phyloP scores from a whole-genome alignment of 2,797 vertebrate species.

The Pogoniulus pusillus region DNA sequence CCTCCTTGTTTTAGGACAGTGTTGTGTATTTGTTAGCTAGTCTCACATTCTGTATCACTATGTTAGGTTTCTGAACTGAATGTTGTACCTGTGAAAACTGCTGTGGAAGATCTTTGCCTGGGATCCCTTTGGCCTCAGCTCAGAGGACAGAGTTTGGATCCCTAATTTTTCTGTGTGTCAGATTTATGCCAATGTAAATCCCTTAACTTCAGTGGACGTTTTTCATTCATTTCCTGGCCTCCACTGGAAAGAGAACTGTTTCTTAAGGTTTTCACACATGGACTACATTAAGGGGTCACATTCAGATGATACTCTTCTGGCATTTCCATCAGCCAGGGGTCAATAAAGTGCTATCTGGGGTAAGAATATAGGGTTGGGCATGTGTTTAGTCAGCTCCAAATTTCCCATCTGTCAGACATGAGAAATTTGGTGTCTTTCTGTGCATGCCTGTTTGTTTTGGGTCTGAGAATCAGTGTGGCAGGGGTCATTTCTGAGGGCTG shows the following conservation, averaged over 20 bases:
- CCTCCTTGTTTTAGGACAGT: background rate
- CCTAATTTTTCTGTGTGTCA: constrained; percentile 28
- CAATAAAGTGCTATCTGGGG: constrained; percentile 57
- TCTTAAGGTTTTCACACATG: constrained; percentile 62
- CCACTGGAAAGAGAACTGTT: constrained; percentile 30
- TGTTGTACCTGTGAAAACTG: background rate
- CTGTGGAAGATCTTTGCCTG: background rate
- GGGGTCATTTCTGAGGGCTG: constrained; percentile 35
- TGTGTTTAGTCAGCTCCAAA: constrained; percentile 54
- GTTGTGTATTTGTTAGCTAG: background rate
- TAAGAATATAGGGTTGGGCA: constrained; percentile 32
- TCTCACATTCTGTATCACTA: background rate
- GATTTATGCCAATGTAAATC: constrained; percentile 59
- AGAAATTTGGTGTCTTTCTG: constrained; percentile 43
- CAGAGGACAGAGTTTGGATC: background rate
- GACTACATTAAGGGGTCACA: constrained; percentile 65
- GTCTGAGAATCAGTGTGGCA: constrained; percentile 28
- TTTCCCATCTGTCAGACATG: constrained; percentile 61
- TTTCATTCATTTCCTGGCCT: constrained; percentile 60
- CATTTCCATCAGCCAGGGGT: constrained; percentile 62
- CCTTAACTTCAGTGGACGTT: constrained; percentile 49
- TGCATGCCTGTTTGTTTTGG: constrained; percentile 47
- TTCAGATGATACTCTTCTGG: constrained; percentile 63
- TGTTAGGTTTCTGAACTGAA: background rate
- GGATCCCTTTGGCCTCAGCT: background rate